These are phyloP conservation scores for Condylura cristata DNA, from an alignment of 2,113 vertebrate species.

Conservation along the genomic window DNA sequence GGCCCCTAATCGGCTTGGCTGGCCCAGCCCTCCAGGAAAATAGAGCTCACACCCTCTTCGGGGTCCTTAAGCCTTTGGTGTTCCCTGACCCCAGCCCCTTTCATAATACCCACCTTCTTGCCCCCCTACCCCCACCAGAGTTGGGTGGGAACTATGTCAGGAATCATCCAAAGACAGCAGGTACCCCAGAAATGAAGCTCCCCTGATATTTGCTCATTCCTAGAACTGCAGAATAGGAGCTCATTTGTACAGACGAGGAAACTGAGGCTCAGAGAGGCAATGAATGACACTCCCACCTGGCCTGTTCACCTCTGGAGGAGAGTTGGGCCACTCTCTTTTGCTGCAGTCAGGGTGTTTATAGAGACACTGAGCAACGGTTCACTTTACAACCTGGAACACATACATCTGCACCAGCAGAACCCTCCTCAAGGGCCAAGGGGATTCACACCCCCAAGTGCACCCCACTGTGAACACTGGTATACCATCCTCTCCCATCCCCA, in stretches of 20 bases:
- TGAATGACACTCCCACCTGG: neutral
- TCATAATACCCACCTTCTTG: constrained; percentile 60
- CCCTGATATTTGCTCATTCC: neutral
- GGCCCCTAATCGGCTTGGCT: constrained; percentile 80
- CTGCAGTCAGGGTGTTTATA: neutral
- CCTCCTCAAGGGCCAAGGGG: neutral
- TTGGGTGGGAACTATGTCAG: constrained; percentile 65
- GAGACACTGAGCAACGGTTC: neutral
- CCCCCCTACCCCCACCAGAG: constrained; percentile 59
- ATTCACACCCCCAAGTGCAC: neutral
- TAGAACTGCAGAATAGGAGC: neutral
- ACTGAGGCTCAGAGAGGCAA: constrained; percentile 43
- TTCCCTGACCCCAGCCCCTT: constrained; percentile 68
- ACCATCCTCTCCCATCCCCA: neutral
- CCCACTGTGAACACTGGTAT: neutral
- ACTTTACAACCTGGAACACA: neutral
- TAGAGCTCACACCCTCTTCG: constrained; percentile 64
- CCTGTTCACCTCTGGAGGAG: neutral
- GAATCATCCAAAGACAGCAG: neutral
- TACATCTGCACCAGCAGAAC: neutral
- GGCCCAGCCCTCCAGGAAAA: constrained; percentile 77
- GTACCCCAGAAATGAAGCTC: constrained; percentile 1
- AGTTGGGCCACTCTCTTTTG: neutral
- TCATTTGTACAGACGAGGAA: constrained; percentile 52
- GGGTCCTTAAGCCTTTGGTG: constrained; percentile 63